Conservation (phyloP, 2,113 vertebrate genomes). For the Garra rufa region DNA sequence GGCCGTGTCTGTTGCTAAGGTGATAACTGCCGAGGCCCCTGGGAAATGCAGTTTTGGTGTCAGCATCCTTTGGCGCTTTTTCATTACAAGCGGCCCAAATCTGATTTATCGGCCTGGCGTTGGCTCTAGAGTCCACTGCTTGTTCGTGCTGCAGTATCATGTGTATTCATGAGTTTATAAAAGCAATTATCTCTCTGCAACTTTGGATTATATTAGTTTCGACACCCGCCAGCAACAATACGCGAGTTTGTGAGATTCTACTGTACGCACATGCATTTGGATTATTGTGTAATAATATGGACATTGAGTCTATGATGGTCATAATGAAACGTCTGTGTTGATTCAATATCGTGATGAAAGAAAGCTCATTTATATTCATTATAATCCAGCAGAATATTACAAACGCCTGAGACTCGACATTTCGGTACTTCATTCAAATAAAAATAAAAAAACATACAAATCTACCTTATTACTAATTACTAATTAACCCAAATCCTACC, state of each 20-base stretch:
- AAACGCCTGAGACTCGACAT: neutral
- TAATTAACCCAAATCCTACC: neutral
- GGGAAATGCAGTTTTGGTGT: slow-evolving; percentile 35
- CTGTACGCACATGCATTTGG: neutral
- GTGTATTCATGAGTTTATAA: slow-evolving; percentile 53
- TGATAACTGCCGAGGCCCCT: slow-evolving; percentile 20
- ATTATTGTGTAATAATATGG: neutral
- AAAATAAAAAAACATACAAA: too few species aligned
- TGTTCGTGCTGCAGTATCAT: slow-evolving; percentile 33
- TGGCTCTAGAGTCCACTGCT: slow-evolving; percentile 23
- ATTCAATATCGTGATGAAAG: neutral
- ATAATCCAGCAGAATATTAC: neutral
- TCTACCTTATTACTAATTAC: neutral
- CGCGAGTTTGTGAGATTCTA: neutral
- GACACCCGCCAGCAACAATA: slow-evolving; percentile 10
- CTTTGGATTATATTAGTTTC: slow-evolving; percentile 31
- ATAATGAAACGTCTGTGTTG: neutral
- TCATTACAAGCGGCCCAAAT: slow-evolving; percentile 34
- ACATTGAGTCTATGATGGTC: neutral
- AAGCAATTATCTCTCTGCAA: slow-evolving; percentile 52
- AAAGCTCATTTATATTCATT: neutral
- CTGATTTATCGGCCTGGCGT: slow-evolving; percentile 8
- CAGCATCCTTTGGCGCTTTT: neutral
- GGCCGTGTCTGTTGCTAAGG: slow-evolving; percentile 31
- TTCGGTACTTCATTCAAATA: neutral